A percentile compares a stretch with the other conserved stretches of the same genome.
These are phyloP conservation scores for Pteruthius melanotis DNA, from an alignment of 2,113 vertebrate genomes.

Conservation along the genomic window DNA sequence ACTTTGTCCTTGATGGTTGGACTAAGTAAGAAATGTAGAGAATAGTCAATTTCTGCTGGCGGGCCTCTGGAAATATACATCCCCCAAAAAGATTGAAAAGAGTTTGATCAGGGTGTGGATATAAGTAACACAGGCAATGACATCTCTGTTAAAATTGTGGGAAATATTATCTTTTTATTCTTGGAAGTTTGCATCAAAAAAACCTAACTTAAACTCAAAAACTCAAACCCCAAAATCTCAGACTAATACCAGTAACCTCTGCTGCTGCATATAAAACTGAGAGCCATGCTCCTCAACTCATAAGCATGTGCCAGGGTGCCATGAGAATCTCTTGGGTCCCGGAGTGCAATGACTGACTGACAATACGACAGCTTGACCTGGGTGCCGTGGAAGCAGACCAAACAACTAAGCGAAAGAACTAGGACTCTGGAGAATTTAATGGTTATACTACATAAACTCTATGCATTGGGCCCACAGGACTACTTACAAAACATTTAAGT, in stretches of 20 bases:
- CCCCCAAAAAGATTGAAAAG: not conserved
- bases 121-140: not conserved
- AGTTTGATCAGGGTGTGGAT: not conserved
- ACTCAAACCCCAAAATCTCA: not conserved
- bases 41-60: not conserved
- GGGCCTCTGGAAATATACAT: not conserved
- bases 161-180: not conserved
- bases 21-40: not conserved
- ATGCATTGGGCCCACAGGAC: not conserved
- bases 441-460: not conserved
- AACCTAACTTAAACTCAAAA: not conserved
- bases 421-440: not conserved
- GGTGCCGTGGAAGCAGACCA: not conserved
- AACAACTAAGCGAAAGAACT: not conserved
- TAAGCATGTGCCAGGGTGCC: accelerated
- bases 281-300: not conserved
- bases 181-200: not conserved
- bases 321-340: not conserved
- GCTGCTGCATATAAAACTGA: not conserved
- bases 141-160: not conserved
- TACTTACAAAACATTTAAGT: not conserved
- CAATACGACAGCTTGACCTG: not conserved
- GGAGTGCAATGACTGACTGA: not conserved
- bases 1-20: not conserved
- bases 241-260: not conserved